Base-by-base conservation (phyloP, 1,140 invertebrate species). In the Heterodera carotae region DNA sequence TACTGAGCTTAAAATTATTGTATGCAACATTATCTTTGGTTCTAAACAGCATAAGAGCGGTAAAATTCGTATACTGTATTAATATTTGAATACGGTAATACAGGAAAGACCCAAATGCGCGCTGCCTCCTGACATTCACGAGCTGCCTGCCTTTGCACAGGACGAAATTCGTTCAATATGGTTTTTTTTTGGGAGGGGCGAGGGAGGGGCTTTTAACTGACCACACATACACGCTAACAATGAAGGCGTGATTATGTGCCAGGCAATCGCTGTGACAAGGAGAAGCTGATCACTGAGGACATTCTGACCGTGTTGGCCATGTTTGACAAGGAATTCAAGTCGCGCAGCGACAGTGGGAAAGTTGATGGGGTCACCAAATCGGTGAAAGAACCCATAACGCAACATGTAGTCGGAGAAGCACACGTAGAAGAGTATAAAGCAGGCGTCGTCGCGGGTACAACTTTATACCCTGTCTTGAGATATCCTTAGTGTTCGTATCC, bases 171-270 rank as follows among this genome's bases (percentile, higher is more conserved):
- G 82, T 31, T 69, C 84, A 59, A 83, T 84, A 72, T 84, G 83
- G 83, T 84, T n/a, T 53, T 62, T 22, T 79, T 25, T 72, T 29
- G 31, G 56, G 43, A 60, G 8, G n/a, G n/a, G n/a, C n/a, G n/a
- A n/a, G n/a, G n/a, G n/a, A n/a, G n/a, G n/a, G n/a, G n/a, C n/a
- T n/a, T n/a, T n/a, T n/a, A n/a, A n/a, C n/a, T n/a, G n/a, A n/a
- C n/a, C n/a, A n/a, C n/a, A n/a, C n/a, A n/a, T n/a, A n/a, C n/a
- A n/a, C n/a, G n/a, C n/a, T n/a, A n/a, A n/a, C n/a, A n/a, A n/a
- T n/a, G n/a, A 25, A 84, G 84, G 84, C 85, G 80, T 59, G 78
- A 84, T 33, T 84, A 84, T 66, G 69, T 70, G 31, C 83, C 83
- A 29, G 83, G 83, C 59, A 72, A 74, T 60, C 64, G 69, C 22